Conservation (phyloP, 1,140 invertebrate species). For the Tyrophagus putrescentiae region DNA sequence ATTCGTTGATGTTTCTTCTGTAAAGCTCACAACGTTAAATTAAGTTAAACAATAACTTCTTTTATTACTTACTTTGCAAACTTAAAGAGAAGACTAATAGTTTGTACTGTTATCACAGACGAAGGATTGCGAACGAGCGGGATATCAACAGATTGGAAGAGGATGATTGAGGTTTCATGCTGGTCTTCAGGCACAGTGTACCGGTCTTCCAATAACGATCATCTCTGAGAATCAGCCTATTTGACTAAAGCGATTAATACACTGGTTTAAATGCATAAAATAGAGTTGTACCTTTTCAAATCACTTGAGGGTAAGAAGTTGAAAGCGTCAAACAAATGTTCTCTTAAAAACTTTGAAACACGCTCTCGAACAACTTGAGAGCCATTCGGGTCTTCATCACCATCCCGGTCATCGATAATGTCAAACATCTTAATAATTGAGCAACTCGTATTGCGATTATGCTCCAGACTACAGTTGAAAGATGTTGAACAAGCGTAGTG, state of each 20-base stretch:
- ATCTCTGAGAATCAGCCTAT: neutral
- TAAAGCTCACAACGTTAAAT: neutral
- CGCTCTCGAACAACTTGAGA: no score
- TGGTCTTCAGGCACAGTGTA: neutral
- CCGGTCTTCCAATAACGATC: neutral
- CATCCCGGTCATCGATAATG: neutral
- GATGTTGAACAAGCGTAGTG: neutral
- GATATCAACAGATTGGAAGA: neutral
- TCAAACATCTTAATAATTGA: neutral
- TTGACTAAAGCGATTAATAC: neutral
- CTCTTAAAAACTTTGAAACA: neutral
- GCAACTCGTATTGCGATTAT: neutral
- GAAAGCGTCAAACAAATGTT: neutral
- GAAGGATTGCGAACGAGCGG: neutral
- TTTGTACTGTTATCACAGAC: neutral
- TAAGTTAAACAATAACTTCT: neutral
- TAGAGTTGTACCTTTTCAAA: neutral
- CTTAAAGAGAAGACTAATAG: neutral
- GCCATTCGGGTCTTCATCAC: no score
- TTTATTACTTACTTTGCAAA: constrained; percentile 11
- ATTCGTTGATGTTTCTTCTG: neutral
- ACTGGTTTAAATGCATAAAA: neutral
- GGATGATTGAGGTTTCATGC: neutral
- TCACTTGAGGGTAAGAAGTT: neutral
- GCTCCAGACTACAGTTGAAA: neutral